phyloP scores from a whole-genome alignment of 2,888 invertebrate species.

The Tribolium freemani region DNA sequence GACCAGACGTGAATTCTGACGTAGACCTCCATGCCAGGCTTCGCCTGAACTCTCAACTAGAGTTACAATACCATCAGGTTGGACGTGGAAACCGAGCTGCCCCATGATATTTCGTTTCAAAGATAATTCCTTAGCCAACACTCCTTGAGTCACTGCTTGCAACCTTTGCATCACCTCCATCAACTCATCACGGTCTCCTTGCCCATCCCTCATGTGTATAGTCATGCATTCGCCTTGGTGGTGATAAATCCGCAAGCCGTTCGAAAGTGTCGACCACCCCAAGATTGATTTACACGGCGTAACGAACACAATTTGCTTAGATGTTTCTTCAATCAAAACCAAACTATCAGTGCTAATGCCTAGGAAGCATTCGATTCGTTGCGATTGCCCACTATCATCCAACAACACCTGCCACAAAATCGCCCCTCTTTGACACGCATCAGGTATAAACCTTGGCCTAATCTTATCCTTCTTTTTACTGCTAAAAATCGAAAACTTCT shows the following conservation, averaged over 20 bases:
- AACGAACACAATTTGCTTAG: constrained; percentile 87
- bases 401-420: constrained; percentile 87
- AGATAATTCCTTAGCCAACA: constrained; percentile 84
- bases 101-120: constrained; percentile 85
- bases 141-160: constrained; percentile 83
- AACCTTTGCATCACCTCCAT: constrained; percentile 86
- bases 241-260: constrained; percentile 86
- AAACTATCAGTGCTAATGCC: constrained; percentile 91
- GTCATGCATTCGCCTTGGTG: constrained; percentile 95
- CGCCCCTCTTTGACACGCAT: constrained; percentile 82
- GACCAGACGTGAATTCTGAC: constrained; percentile 90
- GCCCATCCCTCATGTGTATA: constrained; percentile 80
- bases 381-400: constrained; percentile 78
- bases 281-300: constrained; percentile 87
- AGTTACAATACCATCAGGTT: constrained; percentile 93
- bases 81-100: constrained; percentile 91
- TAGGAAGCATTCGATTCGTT: constrained; percentile 82
- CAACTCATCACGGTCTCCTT: constrained; percentile 77
- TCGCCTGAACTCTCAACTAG: constrained; percentile 85
- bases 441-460: constrained; percentile 80
- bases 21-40: constrained; percentile 87
- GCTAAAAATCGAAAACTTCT: constrained; percentile 84
- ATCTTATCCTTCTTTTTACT: constrained; percentile 84
- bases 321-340: constrained; percentile 87
- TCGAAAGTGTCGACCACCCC: constrained; percentile 72